Evolutionary conservation across 1,140 invertebrate genomes (phyloP), one percentile per base, ranked within the genome.

Genomic region (Drosophila tropicalis): DNA sequence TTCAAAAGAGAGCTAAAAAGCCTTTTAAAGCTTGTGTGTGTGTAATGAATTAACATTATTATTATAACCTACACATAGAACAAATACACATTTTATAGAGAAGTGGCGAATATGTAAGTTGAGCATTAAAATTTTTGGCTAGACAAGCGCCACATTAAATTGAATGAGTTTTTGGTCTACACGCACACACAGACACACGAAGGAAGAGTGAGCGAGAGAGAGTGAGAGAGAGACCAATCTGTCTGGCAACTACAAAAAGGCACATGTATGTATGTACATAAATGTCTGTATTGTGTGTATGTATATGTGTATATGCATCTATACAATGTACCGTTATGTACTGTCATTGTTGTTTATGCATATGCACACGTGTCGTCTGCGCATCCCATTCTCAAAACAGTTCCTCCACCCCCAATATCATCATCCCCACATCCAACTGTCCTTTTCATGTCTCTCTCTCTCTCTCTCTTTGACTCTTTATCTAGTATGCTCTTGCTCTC

Each of bases 111-210:
- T 12, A 57, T 67, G 58, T 72, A 57, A 69, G 58, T 72, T 29
- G 67, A 68, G 70, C 72, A 70, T 89, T 89, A 64, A 80, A 69
- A 77, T 71, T 77, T 83, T 82, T 89, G 76, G 84, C 80, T 77
- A 83, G 79, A 89, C 80, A 73, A 77, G 76, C 70, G 70, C 57
- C 84, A 89, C 80, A 87, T 87, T 87, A 87, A 87, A 87, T 80
- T 72, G 72, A 86, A 87, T 89, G 72, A 63, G 62, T 61, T 73
- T 77, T 73, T 70, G 62, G 74, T 69, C 56, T 70, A 55, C 62
- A 56, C 61, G 32, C 32, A 76, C 22, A 64, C 22, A 36, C 60
- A 32, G 15, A 61, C 19, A 39, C 22, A 47, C 71, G 51, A 40
- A 67, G 12, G 34, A 62, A 58, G 66, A 15, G 63, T 34, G 57